phyloP scores from a whole-genome alignment of 2,797 vertebrate species.

The Allobates femoralis region DNA sequence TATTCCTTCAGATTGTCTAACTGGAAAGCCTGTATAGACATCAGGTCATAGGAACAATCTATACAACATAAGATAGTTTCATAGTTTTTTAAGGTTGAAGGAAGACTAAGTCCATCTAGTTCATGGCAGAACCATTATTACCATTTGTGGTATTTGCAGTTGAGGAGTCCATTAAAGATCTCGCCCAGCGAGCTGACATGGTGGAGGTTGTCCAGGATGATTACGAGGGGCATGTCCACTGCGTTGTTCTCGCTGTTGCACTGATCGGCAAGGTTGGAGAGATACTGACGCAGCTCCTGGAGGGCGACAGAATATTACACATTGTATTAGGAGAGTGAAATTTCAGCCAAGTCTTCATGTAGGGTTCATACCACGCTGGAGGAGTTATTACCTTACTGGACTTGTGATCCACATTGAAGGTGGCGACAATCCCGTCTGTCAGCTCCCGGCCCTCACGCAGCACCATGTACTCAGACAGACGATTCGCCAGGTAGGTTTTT shows the following conservation, averaged over 20 bases:
- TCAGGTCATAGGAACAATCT: neutral
- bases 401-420: constrained; percentile 97
- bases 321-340: neutral
- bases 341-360: too few species aligned
- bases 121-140: constrained; percentile 65
- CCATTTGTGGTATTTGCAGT: constrained; percentile 93
- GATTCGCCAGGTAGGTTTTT: constrained; percentile 92
- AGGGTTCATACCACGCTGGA: neutral
- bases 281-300: constrained; percentile 93
- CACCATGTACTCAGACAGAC: constrained; percentile 87
- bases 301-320: neutral
- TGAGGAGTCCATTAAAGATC: constrained; percentile 95
- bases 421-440: constrained; percentile 84
- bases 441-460: constrained; percentile 84
- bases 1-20: too few species aligned
- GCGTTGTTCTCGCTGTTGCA: constrained; percentile 83
- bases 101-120: too few species aligned
- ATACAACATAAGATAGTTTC: too few species aligned
- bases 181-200: constrained; percentile 94
- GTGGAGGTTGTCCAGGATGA: constrained; percentile 96
- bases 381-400: constrained; percentile 88
- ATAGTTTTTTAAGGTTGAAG: too few species aligned
- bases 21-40: too few species aligned
- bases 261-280: constrained; percentile 93
- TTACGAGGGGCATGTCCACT: constrained; percentile 88